Evolutionary conservation across 2,888 invertebrate genomes (phyloP).

Genomic region (Plagiodera versicolora): DNA sequence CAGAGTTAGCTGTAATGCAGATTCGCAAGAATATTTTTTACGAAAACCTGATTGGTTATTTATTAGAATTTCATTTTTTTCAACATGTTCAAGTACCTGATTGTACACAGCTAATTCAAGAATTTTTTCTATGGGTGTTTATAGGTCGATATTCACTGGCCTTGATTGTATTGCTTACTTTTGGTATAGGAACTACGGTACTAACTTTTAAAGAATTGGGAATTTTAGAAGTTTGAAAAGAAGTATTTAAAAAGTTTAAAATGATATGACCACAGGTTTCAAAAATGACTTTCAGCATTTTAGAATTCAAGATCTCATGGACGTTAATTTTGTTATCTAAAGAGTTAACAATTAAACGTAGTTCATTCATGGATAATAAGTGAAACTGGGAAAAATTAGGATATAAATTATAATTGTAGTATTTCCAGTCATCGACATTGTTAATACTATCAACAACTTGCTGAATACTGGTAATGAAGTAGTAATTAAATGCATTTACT

Average conservation of each 20-base stretch:
- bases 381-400: neutral
- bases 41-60: slow-evolving; percentile 7
- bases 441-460: neutral
- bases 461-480: slow-evolving; percentile 1
- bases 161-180: slow-evolving; percentile 2
- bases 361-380: slow-evolving; percentile 1
- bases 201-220: neutral
- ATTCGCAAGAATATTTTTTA: neutral
- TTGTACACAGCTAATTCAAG: neutral
- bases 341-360: neutral
- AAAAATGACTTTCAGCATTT: neutral
- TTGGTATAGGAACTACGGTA: neutral
- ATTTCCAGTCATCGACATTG: slow-evolving; percentile 2
- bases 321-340: neutral
- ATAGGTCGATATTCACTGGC: slow-evolving; percentile 6
- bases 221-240: neutral
- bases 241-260: neutral
- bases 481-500: slow-evolving; percentile 2
- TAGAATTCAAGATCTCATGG: slow-evolving; percentile 1
- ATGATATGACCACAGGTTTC: neutral
- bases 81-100: slow-evolving; percentile 6
- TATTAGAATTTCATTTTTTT: slow-evolving; percentile 6
- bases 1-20: neutral
- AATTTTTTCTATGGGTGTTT: slow-evolving; percentile 6
- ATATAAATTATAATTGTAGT: slow-evolving; percentile 2